Evolutionary conservation across 2,888 invertebrate genomes (phyloP).

Genomic region (Alloplasta piceator): DNA sequence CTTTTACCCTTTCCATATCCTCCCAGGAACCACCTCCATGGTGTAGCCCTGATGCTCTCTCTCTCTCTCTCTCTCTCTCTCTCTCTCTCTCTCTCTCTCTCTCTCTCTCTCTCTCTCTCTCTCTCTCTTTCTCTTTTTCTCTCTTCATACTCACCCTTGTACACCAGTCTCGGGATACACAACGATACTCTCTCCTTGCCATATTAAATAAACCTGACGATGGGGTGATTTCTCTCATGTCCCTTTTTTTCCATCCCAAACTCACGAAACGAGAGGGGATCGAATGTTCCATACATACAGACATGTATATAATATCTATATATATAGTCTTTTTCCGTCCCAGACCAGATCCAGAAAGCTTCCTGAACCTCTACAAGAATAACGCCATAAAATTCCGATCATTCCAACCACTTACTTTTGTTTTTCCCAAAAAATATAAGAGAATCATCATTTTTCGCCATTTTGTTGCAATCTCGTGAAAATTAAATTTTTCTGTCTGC

Average conservation of each 20-base stretch:
- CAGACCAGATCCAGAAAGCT: too few species aligned
- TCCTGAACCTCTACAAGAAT: too few species aligned
- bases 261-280: not conserved
- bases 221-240: constrained; percentile 67
- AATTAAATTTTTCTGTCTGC: too few species aligned
- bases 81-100: not conserved
- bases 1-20: constrained; percentile 64
- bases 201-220: constrained; percentile 80
- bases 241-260: constrained; percentile 31
- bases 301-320: not conserved
- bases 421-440: too few species aligned
- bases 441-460: too few species aligned
- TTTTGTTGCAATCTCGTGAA: too few species aligned
- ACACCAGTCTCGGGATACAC: not conserved
- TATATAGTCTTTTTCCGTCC: too few species aligned
- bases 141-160: constrained; percentile 19
- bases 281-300: not conserved
- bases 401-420: too few species aligned
- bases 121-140: constrained; percentile 20
- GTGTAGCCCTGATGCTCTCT: not conserved
- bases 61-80: constrained; percentile 28
- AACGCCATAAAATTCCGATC: too few species aligned
- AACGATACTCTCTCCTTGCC: constrained; percentile 64
- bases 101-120: constrained; percentile 17
- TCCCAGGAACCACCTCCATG: constrained; percentile 49